These are phyloP conservation scores for Scrobipalpa costella DNA, from an alignment of 2,888 invertebrate species.

Conservation along the genomic window DNA sequence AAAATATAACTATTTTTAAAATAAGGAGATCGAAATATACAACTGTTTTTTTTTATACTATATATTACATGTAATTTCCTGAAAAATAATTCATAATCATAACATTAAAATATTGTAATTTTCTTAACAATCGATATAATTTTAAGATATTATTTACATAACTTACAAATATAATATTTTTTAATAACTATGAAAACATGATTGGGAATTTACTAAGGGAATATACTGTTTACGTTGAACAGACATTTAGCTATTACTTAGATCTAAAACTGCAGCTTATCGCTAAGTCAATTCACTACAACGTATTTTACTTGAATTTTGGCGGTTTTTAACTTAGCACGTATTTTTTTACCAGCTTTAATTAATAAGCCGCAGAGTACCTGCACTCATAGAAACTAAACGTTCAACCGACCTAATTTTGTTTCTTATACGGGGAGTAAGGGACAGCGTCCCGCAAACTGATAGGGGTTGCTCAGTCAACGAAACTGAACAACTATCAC, in stretches of 20 bases:
- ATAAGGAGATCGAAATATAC: slow-evolving; percentile 31
- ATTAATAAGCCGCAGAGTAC: too few relatives aligned
- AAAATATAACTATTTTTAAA: slow-evolving; percentile 22
- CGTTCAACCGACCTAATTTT: too few relatives aligned
- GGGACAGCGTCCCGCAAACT: too few relatives aligned
- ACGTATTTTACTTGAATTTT: not conserved
- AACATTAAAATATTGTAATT: slow-evolving; percentile 23
- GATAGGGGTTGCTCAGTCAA: too few relatives aligned
- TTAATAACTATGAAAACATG: not conserved
- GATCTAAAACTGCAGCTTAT: not conserved
- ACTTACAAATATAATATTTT: slow-evolving; percentile 5
- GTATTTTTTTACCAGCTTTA: too few relatives aligned
- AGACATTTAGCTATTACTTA: slow-evolving; percentile 5
- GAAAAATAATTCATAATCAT: slow-evolving; percentile 5
- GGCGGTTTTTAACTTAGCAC: too few relatives aligned
- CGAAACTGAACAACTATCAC: too few relatives aligned
- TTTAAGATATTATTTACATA: slow-evolving; percentile 21
- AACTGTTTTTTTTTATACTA: slow-evolving; percentile 9
- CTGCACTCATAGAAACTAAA: too few relatives aligned
- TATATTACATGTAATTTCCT: not conserved
- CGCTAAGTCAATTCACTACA: not conserved
- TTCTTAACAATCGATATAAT: slow-evolving; percentile 20
- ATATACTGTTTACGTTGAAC: too few relatives aligned
- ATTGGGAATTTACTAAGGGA: slow-evolving; percentile 1
- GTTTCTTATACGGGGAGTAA: too few relatives aligned